phyloP scores from a whole-genome alignment of 92 coral and sea anemone species.

The Umimayanthus kanabou region DNA sequence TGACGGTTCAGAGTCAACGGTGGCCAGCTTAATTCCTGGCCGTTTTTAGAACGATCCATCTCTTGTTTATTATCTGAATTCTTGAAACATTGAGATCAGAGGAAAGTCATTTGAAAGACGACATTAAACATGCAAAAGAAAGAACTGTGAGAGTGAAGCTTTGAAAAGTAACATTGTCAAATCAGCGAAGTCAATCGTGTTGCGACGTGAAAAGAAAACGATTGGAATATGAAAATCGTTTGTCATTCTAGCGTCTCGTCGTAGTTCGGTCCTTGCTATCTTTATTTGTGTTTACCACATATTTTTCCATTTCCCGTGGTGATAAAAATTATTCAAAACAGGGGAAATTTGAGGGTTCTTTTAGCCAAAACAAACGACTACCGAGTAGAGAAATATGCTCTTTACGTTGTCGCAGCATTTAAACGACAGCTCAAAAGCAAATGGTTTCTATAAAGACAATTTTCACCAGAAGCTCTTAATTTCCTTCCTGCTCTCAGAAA shows the following conservation, averaged over 20 bases:
- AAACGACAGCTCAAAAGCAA: conserved; percentile 22
- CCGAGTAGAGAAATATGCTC: conserved; percentile 9
- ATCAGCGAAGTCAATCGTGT: background rate
- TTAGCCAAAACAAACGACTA: conserved; percentile 40
- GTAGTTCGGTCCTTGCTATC: background rate
- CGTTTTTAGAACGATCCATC: background rate
- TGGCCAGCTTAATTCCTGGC: background rate
- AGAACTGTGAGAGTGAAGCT: background rate
- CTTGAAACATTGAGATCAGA: conserved; percentile 18
- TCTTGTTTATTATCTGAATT: conserved; percentile 5
- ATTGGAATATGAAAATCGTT: background rate
- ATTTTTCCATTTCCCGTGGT: conserved; percentile 41
- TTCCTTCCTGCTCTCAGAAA: background rate
- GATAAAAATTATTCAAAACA: conserved; percentile 45
- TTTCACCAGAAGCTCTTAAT: background rate
- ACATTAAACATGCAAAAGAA: conserved; percentile 19
- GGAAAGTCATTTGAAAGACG: conserved; percentile 34
- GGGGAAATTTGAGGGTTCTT: conserved; percentile 37
- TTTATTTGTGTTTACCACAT: conserved; percentile 15
- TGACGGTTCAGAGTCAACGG: background rate
- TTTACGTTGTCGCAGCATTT: conserved; percentile 24
- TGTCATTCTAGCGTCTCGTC: background rate
- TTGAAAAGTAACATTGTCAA: background rate
- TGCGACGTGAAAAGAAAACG: conserved; percentile 9
- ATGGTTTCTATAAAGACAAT: background rate